These are phyloP conservation scores for Ctenicera cuprea DNA, from an alignment of 2,888 invertebrate genomes.

Conservation along the genomic window DNA sequence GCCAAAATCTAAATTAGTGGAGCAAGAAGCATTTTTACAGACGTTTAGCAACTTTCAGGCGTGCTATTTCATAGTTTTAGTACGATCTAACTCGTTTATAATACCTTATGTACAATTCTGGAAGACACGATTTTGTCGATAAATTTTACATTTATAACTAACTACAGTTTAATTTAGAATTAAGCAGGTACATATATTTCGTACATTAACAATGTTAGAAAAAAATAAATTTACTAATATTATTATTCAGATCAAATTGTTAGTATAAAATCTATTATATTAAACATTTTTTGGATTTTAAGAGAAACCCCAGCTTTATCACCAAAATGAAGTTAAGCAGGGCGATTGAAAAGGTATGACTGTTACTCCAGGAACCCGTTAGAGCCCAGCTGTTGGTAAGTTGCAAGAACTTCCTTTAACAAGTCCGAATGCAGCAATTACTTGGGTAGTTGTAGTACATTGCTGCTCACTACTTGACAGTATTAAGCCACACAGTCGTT, in stretches of 20 bases:
- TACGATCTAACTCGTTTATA: conserved; percentile 27
- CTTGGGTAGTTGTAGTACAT: too few relatives aligned
- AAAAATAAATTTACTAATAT: background rate
- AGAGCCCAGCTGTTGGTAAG: too few relatives aligned
- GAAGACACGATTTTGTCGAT: conserved; percentile 67
- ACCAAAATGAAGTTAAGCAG: too few relatives aligned
- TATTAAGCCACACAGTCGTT: too few relatives aligned
- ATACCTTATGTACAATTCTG: conserved; percentile 58
- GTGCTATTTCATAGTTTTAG: conserved; percentile 16
- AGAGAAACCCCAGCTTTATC: too few relatives aligned
- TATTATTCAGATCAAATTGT: conserved; percentile 9
- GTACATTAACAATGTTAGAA: conserved; percentile 2
- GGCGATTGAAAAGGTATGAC: too few relatives aligned
- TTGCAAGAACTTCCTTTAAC: too few relatives aligned
- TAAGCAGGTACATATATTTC: conserved; percentile 56
- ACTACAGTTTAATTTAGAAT: conserved; percentile 57
- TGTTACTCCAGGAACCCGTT: too few relatives aligned
- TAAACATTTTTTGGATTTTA: too few relatives aligned
- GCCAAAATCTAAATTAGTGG: conserved; percentile 18
- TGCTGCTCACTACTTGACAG: too few relatives aligned
- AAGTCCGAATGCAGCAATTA: too few relatives aligned
- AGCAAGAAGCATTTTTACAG: conserved; percentile 46
- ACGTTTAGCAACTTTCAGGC: conserved; percentile 18
- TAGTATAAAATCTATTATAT: background rate
- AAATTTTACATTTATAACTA: conserved; percentile 37